Evolutionary conservation across 2,113 vertebrate species (phyloP).

Genomic region (Ammodytes dubius): DNA sequence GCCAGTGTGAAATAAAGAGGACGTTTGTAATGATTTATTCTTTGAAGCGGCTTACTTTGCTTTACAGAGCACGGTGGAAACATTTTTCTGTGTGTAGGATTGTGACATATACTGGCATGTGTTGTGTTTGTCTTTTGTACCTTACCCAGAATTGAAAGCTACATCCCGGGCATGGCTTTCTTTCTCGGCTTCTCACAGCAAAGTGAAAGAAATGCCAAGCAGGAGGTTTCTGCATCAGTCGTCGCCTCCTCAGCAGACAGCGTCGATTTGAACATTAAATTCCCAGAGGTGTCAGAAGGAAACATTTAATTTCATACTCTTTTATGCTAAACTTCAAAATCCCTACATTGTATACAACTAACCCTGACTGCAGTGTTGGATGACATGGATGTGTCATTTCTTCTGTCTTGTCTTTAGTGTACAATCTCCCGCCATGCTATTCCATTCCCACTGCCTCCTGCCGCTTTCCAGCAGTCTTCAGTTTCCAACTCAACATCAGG

Average conservation of each 20-base stretch:
- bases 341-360: background rate
- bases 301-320: background rate
- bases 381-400: constrained; percentile 16
- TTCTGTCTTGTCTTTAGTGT: constrained; percentile 71
- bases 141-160: constrained; percentile 70
- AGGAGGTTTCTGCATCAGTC: constrained; percentile 74
- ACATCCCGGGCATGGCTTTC: constrained; percentile 80
- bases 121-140: background rate
- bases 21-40: background rate
- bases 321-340: constrained; percentile 11
- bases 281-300: constrained; percentile 77
- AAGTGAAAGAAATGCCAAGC: constrained; percentile 61
- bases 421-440: constrained; percentile 73
- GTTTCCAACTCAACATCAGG: background rate
- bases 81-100: background rate
- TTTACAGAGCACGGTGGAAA: background rate
- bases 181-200: constrained; percentile 75
- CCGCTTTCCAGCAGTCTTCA: constrained; percentile 19
- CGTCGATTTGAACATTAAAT: constrained; percentile 74
- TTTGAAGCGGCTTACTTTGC: background rate
- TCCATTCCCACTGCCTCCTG: constrained; percentile 54
- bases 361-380: constrained; percentile 25
- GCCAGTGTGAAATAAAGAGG: background rate
- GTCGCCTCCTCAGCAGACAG: constrained; percentile 67
- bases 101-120: background rate